Evolutionary conservation across 2,888 invertebrate species (phyloP).

Genomic region (Spodoptera littoralis): DNA sequence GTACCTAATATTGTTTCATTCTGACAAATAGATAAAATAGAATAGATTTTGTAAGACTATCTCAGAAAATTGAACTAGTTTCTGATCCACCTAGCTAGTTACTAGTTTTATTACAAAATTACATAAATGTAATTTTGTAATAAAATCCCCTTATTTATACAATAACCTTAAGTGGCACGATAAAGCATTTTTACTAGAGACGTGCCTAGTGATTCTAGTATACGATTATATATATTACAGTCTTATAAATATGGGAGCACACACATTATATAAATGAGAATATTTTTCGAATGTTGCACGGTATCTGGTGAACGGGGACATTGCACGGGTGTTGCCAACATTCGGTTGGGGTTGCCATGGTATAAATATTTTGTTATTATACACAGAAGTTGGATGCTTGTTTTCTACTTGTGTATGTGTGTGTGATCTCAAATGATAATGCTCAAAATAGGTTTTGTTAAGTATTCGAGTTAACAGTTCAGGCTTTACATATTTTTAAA

Average conservation of each 20-base stretch:
- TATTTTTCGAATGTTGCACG: conserved; percentile 22
- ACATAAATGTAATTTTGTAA: no score
- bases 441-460: conserved; percentile 32
- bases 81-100: no score
- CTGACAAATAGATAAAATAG: no score
- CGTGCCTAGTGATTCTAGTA: conserved; percentile 2
- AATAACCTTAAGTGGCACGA: not conserved
- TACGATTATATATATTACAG: not conserved
- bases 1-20: no score
- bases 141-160: not conserved
- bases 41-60: no score
- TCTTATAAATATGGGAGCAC: conserved; percentile 33
- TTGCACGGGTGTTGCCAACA: conserved; percentile 12
- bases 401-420: conserved; percentile 17
- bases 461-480: not conserved
- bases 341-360: conserved; percentile 10
- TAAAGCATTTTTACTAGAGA: conserved; percentile 27
- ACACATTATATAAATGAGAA: conserved; percentile 30
- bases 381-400: no score
- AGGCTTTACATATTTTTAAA: no score
- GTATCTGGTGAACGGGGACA: conserved; percentile 22
- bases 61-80: no score
- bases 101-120: no score
- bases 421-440: conserved; percentile 43
- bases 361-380: not conserved